Evolutionary conservation across 2,113 vertebrate genomes (phyloP), one percentile per base, ranked within the genome.

Genomic region (Prionailurus bengalensis): DNA sequence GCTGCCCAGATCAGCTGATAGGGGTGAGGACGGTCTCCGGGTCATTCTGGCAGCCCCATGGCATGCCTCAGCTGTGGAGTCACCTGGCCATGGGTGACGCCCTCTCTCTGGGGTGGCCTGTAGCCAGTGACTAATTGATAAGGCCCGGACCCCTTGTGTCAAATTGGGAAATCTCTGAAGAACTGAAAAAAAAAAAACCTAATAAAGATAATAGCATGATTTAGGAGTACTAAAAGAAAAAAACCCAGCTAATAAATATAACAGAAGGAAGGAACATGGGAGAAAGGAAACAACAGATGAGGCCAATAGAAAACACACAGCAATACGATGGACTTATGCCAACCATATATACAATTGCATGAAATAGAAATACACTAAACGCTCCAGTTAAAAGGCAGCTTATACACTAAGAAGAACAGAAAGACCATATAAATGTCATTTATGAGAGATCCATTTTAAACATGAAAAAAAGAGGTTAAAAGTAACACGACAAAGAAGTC

Each of bases 1-100:
- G 33, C 65, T 5, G 31, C 39, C 12, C 55, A 29, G 42, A 23
- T 71, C 14, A 0, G 27, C 10, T 0, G 27, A 3, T 0, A 5
- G 61, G 27, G 31, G n/a, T 25, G 53, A 73, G n/a, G 17, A 15
- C 4, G 23, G 36, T 4, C 13, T 66, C 76, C 21, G 7, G 21
- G 58, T 8, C 3, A 8, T 31, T 27, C 42, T 16, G 42, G 16
- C 74, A 17, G 42, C 27, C 14, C 27, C 2, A 3, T 1, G 2
- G 42, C 15, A 0, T 9, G 74, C 2, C 4, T 21, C 17, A 53
- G 48, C 76, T 79, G 31, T 39, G 33, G 27, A n/a, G 19, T 63
- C 76, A 16, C 65, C 55, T n/a, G 63, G 48, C 55, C n/a, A 13
- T 14, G 29, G 65, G 15, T 6, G 65, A 70, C 27, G 31, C 10